phyloP scores from a whole-genome alignment of 2,888 invertebrate species.

The Netelia inedita region DNA sequence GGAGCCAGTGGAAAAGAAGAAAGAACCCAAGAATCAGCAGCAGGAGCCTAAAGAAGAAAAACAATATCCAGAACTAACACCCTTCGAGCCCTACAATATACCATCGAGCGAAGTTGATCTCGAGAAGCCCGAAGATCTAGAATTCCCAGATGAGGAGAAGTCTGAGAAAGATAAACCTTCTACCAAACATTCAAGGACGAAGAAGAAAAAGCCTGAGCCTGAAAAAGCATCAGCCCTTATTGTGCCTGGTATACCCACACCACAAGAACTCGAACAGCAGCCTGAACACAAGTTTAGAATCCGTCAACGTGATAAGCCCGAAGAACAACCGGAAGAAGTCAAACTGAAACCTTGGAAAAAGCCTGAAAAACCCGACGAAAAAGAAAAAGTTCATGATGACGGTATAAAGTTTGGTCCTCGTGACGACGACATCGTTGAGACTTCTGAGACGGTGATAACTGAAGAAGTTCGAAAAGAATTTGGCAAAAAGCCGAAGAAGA shows the following conservation, averaged over 20 bases:
- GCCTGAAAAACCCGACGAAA: slow-evolving; percentile 79
- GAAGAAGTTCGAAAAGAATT: slow-evolving; percentile 71
- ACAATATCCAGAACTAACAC: slow-evolving; percentile 82
- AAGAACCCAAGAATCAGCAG: slow-evolving; percentile 72
- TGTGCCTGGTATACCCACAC: slow-evolving; percentile 77
- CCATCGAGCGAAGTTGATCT: slow-evolving; percentile 82
- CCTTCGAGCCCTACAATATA: slow-evolving; percentile 84
- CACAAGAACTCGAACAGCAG: slow-evolving; percentile 78
- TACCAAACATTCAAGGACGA: slow-evolving; percentile 77
- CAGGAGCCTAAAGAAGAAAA: slow-evolving; percentile 81
- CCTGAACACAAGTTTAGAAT: slow-evolving; percentile 80
- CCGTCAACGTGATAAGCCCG: slow-evolving; percentile 76
- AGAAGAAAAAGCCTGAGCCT: slow-evolving; percentile 73
- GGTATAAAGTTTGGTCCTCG: slow-evolving; percentile 47
- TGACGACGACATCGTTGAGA: slow-evolving; percentile 73
- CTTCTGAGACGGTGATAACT: slow-evolving; percentile 71
- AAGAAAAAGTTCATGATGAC: slow-evolving; percentile 54
- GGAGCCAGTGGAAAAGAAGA: slow-evolving; percentile 78
- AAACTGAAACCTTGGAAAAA: slow-evolving; percentile 82
- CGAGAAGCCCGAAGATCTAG: slow-evolving; percentile 72
- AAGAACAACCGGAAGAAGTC: slow-evolving; percentile 80
- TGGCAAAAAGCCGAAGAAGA: slow-evolving; percentile 78
- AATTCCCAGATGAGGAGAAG: slow-evolving; percentile 69
- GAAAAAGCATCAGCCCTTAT: slow-evolving; percentile 73
- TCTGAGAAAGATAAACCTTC: slow-evolving; percentile 49